These are phyloP conservation scores for Drosophila rubida DNA, from an alignment of 2,888 invertebrate genomes.

Conservation along the genomic window DNA sequence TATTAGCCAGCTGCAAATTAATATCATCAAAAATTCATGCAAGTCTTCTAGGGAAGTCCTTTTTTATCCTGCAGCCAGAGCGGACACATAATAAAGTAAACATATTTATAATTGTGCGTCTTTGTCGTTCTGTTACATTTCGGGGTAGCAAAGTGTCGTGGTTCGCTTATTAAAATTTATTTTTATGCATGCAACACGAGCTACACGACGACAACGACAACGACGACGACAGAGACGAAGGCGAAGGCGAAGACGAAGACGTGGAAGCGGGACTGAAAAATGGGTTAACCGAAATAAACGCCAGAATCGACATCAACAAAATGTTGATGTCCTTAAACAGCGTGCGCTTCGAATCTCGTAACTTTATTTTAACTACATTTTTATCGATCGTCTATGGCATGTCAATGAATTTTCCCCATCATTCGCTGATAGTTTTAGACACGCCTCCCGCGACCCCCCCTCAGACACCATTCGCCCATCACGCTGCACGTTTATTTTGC, in stretches of 20 bases:
- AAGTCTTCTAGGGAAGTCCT: slow-evolving; percentile 25
- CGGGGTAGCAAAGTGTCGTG: slow-evolving; percentile 12
- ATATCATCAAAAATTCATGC: slow-evolving; percentile 59
- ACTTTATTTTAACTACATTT: slow-evolving; percentile 71
- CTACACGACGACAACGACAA: slow-evolving; percentile 2
- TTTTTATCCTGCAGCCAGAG: not conserved
- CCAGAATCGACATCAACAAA: slow-evolving; percentile 44
- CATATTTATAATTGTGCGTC: slow-evolving; percentile 49
- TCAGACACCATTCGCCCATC: not conserved
- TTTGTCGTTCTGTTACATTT: slow-evolving; percentile 6
- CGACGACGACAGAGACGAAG: not conserved
- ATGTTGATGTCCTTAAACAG: slow-evolving; percentile 51
- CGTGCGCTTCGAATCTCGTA: slow-evolving; percentile 39
- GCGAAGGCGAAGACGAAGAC: not conserved
- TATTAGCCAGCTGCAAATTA: slow-evolving; percentile 64
- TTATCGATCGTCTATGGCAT: slow-evolving; percentile 65
- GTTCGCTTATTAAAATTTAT: slow-evolving; percentile 52
- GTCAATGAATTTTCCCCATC: slow-evolving; percentile 53
- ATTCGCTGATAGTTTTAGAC: slow-evolving; percentile 43
- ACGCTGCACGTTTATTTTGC: not conserved
- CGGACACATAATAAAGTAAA: slow-evolving; percentile 26
- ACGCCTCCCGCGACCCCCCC: slow-evolving; percentile 10
- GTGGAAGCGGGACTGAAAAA: slow-evolving; percentile 9
- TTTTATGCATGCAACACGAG: slow-evolving; percentile 61
- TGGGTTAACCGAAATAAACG: slow-evolving; percentile 46